Evolutionary conservation across 2,113 vertebrate genomes (phyloP).

Genomic region (Paradoxurus hermaphroditus): DNA sequence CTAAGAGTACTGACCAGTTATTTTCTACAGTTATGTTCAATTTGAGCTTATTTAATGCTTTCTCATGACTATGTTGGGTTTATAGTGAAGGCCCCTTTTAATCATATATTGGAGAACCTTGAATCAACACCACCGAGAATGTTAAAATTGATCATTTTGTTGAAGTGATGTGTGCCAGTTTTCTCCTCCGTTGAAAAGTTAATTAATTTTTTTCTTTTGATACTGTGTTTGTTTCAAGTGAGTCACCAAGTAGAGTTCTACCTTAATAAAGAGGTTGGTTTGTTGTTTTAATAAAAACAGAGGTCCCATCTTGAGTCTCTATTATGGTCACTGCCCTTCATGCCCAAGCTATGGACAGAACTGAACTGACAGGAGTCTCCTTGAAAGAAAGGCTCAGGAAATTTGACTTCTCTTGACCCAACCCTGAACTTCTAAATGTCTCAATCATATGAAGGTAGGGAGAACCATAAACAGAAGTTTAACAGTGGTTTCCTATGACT

Average conservation of each 20-base stretch:
- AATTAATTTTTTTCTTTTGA: background rate
- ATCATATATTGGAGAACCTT: background rate
- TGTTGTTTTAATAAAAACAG: background rate
- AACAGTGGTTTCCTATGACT: background rate
- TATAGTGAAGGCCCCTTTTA: background rate
- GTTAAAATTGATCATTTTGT: background rate
- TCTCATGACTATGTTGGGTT: rapidly evolving
- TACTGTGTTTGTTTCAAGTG: background rate
- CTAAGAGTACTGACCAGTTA: background rate
- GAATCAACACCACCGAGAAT: background rate
- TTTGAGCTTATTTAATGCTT: background rate
- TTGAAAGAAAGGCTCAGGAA: background rate
- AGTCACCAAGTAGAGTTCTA: background rate
- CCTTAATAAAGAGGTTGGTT: background rate
- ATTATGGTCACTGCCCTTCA: background rate
- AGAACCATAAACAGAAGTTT: background rate
- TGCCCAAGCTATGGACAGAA: background rate
- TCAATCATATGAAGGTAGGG: background rate
- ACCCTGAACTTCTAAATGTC: background rate
- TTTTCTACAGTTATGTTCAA: background rate
- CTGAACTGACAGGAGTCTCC: background rate
- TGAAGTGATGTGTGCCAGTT: background rate
- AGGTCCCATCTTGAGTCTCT: background rate
- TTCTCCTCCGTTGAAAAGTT: background rate
- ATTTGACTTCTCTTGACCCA: background rate